A percentile compares a stretch with the other conserved stretches of the same genome.
Conservation (phyloP, 1,140 invertebrate genomes). For the Helicorthomorpha holstii region DNA sequence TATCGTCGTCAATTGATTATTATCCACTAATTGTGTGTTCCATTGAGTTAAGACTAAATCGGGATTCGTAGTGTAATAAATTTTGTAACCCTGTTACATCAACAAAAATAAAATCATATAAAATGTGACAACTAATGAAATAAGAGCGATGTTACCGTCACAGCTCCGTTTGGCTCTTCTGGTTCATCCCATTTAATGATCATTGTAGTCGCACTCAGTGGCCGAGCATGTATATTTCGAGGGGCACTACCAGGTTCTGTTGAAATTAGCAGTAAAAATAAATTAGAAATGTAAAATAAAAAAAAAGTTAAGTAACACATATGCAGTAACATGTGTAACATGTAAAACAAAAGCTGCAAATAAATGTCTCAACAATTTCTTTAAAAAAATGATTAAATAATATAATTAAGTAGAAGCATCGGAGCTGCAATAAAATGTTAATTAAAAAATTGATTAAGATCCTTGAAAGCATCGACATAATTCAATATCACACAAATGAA, state of each 20-base stretch:
- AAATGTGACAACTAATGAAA: background rate
- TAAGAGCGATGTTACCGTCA: conserved; percentile 44
- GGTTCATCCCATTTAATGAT: conserved; percentile 94
- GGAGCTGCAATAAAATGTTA: no score
- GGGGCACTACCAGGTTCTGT: conserved; percentile 87
- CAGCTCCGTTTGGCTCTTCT: conserved; percentile 89
- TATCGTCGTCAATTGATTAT: conserved; percentile 82
- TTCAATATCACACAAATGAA: no score
- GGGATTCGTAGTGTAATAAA: conserved; percentile 84
- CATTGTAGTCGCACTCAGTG: conserved; percentile 86
- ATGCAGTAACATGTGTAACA: no score
- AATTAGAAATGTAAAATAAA: no score
- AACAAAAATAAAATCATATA: background rate
- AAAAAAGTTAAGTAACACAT: no score
- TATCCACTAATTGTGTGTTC: conserved; percentile 82
- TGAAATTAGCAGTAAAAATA: no score
- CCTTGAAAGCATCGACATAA: no score
- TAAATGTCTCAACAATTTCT: no score
- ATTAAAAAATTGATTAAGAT: no score
- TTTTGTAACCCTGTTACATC: conserved; percentile 75
- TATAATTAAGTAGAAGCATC: no score
- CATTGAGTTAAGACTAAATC: conserved; percentile 69
- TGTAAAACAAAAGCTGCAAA: no score
- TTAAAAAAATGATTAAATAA: no score
- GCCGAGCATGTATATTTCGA: conserved; percentile 75